These are phyloP conservation scores for Semotilus atromaculatus DNA, from an alignment of 2,797 vertebrate genomes.

Conservation along the genomic window DNA sequence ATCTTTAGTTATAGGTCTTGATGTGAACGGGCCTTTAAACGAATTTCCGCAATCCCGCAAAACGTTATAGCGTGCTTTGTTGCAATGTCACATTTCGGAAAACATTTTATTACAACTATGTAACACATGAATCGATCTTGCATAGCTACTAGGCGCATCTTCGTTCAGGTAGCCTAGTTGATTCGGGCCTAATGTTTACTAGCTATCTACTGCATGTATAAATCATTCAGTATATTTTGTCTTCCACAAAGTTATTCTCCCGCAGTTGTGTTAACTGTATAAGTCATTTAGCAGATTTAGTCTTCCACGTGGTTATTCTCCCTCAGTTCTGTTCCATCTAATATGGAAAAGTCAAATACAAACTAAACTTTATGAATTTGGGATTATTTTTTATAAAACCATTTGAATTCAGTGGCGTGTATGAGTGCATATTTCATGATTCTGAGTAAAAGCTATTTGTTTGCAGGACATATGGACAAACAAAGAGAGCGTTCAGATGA, in stretches of 20 bases:
- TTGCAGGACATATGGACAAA: slow-evolving; percentile 67
- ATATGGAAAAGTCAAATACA: background rate
- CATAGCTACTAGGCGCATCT: background rate
- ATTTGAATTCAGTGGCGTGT: background rate
- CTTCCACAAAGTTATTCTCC: background rate
- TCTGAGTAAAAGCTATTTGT: slow-evolving; percentile 70
- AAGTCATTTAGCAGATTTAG: background rate
- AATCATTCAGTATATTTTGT: background rate
- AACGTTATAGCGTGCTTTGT: background rate
- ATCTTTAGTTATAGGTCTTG: background rate
- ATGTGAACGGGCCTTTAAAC: background rate
- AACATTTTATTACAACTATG: background rate
- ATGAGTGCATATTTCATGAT: slow-evolving; percentile 20
- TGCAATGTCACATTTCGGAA: background rate
- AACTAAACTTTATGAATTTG: slow-evolving; percentile 1
- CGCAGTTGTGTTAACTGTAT: background rate
- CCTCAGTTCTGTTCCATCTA: background rate
- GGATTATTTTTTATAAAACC: background rate
- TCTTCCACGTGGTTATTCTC: background rate
- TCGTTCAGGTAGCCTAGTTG: background rate
- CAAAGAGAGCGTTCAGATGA: slow-evolving; percentile 71
- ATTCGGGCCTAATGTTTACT: background rate
- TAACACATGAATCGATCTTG: background rate
- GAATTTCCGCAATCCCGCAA: background rate
- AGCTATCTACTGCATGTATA: background rate